Percentiles rank a stretch among this genome's conserved stretches.
Evolutionary conservation across 2,113 vertebrate species (phyloP).

Genomic region (Epinephelus fuscoguttatus): DNA sequence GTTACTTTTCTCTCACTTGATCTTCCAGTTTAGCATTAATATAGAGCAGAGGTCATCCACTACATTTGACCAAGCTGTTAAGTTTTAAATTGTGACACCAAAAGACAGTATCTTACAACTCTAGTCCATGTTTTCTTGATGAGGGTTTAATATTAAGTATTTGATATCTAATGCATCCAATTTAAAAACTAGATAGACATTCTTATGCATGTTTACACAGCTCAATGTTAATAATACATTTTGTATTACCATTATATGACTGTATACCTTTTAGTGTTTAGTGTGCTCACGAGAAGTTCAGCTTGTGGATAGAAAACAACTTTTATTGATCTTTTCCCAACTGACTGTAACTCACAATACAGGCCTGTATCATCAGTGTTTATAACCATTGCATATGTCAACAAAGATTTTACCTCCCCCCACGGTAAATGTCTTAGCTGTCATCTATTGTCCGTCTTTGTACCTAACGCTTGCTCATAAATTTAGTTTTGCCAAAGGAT

Average conservation of each 20-base stretch:
- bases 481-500: neutral
- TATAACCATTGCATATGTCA: conserved; percentile 18
- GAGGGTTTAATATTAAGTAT: neutral
- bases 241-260: neutral
- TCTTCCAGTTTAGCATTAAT: conserved; percentile 58
- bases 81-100: conserved; percentile 3
- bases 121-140: neutral
- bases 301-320: conserved; percentile 15
- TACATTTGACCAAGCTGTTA: conserved; percentile 4
- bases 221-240: neutral
- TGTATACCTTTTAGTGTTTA: neutral
- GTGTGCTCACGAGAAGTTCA: neutral
- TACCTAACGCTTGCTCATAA: neutral
- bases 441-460: neutral
- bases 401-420: conserved; percentile 36
- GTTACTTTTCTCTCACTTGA: conserved; percentile 54
- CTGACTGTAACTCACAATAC: conserved; percentile 41
- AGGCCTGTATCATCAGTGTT: conserved; percentile 47
- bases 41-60: conserved; percentile 50
- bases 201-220: neutral
- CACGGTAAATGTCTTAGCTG: neutral
- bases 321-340: conserved; percentile 21
- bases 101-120: neutral
- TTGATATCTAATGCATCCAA: neutral
- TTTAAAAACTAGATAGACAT: neutral